phyloP scores from a whole-genome alignment of 2,113 vertebrate genomes.

The Vulpes lagopus region DNA sequence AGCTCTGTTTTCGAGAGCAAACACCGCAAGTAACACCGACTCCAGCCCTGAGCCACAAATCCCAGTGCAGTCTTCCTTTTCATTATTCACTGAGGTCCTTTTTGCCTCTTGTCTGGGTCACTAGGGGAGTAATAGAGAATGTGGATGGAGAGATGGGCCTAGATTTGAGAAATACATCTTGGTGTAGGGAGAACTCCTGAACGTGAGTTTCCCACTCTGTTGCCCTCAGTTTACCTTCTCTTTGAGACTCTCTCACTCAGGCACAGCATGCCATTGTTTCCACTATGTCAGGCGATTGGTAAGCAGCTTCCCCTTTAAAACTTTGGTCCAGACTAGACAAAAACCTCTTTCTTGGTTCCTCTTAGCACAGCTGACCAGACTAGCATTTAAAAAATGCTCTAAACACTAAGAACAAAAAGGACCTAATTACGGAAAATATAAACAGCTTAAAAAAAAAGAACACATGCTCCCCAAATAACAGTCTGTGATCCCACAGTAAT shows the following conservation, averaged over 20 bases:
- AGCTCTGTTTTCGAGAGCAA: background rate
- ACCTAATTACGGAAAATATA: slow-evolving; percentile 51
- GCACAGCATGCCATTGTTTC: background rate
- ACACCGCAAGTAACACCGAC: background rate
- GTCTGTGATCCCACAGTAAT: background rate
- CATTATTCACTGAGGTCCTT: background rate
- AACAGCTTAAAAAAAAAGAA: background rate
- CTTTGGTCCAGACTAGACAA: slow-evolving; percentile 43
- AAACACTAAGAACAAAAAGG: slow-evolving; percentile 1
- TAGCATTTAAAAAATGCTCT: slow-evolving; percentile 53
- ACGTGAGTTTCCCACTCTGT: background rate
- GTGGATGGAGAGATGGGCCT: background rate
- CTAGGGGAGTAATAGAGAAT: background rate
- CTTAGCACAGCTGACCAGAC: slow-evolving; percentile 58
- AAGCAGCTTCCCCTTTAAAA: slow-evolving; percentile 69
- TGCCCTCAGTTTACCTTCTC: background rate
- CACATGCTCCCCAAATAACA: background rate
- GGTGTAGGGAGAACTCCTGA: background rate
- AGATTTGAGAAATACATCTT: background rate
- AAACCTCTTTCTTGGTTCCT: slow-evolving; percentile 66
- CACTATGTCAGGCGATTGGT: background rate
- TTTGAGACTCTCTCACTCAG: background rate
- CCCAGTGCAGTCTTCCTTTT: background rate
- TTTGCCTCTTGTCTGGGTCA: background rate
- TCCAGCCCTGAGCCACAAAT: background rate